Percentiles rank a stretch among this genome's conserved stretches.
Conservation (phyloP, 2,113 vertebrate species). For the Haplochromis vanheusdeni region DNA sequence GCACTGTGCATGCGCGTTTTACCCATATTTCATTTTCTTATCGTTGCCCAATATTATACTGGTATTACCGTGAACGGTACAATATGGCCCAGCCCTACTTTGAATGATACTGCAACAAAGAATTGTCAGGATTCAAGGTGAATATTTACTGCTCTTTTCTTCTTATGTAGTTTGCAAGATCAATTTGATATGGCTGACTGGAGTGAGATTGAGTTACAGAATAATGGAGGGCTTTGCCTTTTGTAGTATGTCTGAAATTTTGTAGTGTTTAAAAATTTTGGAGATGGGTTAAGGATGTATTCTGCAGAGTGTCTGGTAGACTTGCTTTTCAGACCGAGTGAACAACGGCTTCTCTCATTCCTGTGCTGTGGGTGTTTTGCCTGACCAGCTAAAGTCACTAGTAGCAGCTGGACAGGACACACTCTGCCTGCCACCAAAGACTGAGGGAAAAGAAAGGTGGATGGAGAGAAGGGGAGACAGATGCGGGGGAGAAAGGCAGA, state of each 20-base stretch:
- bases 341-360: constrained; percentile 40
- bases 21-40: neutral
- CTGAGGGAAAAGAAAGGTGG: neutral
- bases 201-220: neutral
- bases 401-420: constrained; percentile 22
- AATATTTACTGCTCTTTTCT: neutral
- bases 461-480: neutral
- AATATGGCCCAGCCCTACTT: neutral
- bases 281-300: neutral
- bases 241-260: neutral
- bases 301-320: neutral
- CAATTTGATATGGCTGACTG: neutral
- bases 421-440: neutral
- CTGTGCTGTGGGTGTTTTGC: constrained; percentile 30
- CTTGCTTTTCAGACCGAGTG: constrained; percentile 16
- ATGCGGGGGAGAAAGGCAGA: neutral
- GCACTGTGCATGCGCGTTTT: rapidly evolving
- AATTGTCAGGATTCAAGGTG: neutral
- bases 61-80: neutral
- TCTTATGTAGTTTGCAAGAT: neutral
- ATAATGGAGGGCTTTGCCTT: neutral
- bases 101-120: neutral
- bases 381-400: constrained; percentile 5
- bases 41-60: neutral
- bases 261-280: neutral